Conservation (phyloP, 2,888 invertebrate genomes). For the Drosophila multiciliata region DNA sequence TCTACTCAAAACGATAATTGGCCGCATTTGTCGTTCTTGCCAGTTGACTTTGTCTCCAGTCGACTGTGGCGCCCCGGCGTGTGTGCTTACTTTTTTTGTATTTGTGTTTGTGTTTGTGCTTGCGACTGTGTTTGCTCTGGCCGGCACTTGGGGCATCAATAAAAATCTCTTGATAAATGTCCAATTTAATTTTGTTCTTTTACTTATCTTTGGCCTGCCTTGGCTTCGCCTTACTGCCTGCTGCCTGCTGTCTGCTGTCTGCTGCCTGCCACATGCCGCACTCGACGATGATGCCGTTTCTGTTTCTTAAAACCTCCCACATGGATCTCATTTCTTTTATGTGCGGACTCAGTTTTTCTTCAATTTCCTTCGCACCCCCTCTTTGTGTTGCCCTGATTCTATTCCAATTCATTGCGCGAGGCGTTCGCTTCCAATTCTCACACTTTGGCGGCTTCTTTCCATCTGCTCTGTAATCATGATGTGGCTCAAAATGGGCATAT, state of each 20-base stretch:
- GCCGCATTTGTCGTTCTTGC: conserved; percentile 68
- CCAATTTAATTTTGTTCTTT: conserved; percentile 83
- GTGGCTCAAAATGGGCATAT: conserved; percentile 66
- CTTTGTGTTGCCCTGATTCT: conserved; percentile 47
- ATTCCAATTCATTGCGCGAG: conserved; percentile 60
- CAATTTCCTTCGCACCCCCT: conserved; percentile 1
- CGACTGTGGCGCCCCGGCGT: conserved; percentile 30
- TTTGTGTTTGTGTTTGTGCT: conserved; percentile 17
- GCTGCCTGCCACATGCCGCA: conserved; percentile 13
- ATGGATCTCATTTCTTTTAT: conserved; percentile 58
- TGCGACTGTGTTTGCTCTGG: conserved; percentile 39
- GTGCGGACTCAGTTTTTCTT: conserved; percentile 31
- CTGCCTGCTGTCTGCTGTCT: background rate
- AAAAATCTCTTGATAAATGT: conserved; percentile 83
- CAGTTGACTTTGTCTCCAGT: conserved; percentile 56
- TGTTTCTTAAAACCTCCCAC: conserved; percentile 44
- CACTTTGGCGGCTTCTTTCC: conserved; percentile 61
- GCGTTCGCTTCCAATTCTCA: conserved; percentile 54
- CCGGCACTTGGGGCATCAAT: conserved; percentile 77
- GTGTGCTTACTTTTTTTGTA: conserved; percentile 1
- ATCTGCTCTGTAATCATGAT: conserved; percentile 64
- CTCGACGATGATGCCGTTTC: conserved; percentile 7
- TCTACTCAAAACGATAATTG: conserved; percentile 80
- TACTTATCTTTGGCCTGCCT: conserved; percentile 68
- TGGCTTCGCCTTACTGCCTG: conserved; percentile 25